Conservation (phyloP, 2,888 invertebrate genomes). For the Patella pellucida region DNA sequence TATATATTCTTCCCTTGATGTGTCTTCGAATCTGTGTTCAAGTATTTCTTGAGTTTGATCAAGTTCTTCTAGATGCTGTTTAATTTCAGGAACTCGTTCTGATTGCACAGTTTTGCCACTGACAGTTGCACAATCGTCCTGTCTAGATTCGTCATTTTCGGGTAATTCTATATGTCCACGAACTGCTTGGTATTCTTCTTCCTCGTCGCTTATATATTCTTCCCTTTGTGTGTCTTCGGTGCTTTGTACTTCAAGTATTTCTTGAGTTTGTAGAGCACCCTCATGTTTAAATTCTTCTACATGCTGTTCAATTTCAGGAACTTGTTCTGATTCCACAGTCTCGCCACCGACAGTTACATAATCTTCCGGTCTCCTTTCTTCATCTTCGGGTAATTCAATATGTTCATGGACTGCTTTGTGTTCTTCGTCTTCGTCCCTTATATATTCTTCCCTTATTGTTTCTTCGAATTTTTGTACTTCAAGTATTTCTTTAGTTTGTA, state of each 20-base stretch:
- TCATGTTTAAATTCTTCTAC: neutral
- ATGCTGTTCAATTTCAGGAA: conserved; percentile 10
- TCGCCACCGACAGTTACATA: neutral
- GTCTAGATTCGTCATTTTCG: too few relatives aligned
- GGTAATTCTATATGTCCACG: too few relatives aligned
- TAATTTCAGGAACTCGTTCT: conserved; percentile 8
- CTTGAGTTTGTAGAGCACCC: too few relatives aligned
- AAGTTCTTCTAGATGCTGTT: neutral
- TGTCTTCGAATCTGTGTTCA: conserved; percentile 10
- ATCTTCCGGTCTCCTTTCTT: neutral
- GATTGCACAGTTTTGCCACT: neutral
- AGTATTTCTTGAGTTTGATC: conserved; percentile 4
- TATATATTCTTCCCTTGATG: conserved; percentile 2
- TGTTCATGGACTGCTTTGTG: neutral
- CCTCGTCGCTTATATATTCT: too few relatives aligned
- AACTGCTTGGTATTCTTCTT: too few relatives aligned
- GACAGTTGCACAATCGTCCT: too few relatives aligned
- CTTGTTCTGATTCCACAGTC: neutral
- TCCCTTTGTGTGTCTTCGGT: too few relatives aligned
- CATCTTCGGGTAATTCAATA: neutral
- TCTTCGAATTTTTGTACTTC: conserved; percentile 6
- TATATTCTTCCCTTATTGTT: neutral
- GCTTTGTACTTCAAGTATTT: too few relatives aligned
- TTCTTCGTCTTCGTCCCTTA: conserved; percentile 13
- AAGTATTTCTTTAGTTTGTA: conserved; percentile 6